Evolutionary conservation across 2,113 vertebrate genomes (phyloP), one percentile per base, ranked within the genome.

Genomic region (Lepus timidus): DNA sequence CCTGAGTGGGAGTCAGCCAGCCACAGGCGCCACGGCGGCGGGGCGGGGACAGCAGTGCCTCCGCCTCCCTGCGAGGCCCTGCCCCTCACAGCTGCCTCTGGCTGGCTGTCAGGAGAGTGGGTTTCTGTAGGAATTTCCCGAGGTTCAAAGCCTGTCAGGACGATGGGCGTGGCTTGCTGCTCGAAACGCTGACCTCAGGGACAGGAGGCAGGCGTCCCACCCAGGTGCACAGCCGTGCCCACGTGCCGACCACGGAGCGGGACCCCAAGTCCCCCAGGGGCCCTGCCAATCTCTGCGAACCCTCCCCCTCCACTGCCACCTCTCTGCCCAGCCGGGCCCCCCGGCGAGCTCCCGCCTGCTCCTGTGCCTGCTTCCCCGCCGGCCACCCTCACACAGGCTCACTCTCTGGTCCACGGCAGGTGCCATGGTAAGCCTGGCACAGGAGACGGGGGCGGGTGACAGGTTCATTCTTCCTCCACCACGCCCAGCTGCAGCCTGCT

Each of bases 401-500:
- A 1, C 17, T 65, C 6, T 44, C 44, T 1, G 44, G 39, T 36
- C 31, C 1, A 0, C 10, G 11, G 20, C 31, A 52, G 19, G 20
- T 1, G 12, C n/a, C 1, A 51, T 31, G 1, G 6, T 44, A 12
- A 2, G 58, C n/a, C 3, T 33, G 58, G n/a, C 8, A 0, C 19
- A 19, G 29, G 75, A 36, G 29, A 7, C 33, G 7, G 10, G 31
- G 29, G 22, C 9, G 36, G 17, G 17, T 55, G 23, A 58, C 78
- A 25, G 1, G 0, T 2, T 27, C 29, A 29, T 4, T 23, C 12
- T 2, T 33, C 58, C n/a, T n/a, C 0, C 0, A 58, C 51, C n/a
- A 0, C 0, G 9, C 49, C 23, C 27, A 0, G 3, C 0, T 49
- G 79, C 49, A 11, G 10, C 1, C 0, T 36, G 39, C 68, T 73